These are phyloP conservation scores for Dicerorhinus sumatrensis DNA, from an alignment of 2,113 vertebrate species.

Conservation along the genomic window DNA sequence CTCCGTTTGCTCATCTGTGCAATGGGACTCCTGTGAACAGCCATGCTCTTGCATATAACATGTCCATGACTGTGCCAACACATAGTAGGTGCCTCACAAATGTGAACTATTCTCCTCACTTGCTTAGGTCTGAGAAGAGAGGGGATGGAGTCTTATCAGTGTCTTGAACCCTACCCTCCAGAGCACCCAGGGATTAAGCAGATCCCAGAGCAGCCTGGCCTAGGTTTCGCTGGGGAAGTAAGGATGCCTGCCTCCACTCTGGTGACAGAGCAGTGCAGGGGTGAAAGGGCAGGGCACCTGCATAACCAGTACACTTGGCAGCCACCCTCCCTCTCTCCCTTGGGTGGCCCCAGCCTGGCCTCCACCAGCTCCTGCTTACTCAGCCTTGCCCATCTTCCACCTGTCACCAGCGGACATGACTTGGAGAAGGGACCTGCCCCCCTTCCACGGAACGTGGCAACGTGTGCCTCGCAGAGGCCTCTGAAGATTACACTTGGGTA, in stretches of 20 bases:
- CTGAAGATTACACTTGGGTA: neutral
- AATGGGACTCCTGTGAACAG: neutral
- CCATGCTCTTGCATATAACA: neutral
- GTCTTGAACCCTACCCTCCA: neutral
- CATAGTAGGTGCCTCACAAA: neutral
- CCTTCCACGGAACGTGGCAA: neutral
- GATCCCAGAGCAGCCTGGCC: neutral
- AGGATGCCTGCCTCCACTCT: neutral
- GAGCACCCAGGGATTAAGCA: neutral
- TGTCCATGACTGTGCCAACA: neutral
- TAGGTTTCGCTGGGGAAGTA: neutral
- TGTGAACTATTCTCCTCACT: neutral
- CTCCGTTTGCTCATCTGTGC: neutral
- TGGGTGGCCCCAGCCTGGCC: neutral
- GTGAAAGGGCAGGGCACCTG: neutral
- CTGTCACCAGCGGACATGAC: neutral
- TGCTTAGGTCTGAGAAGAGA: neutral
- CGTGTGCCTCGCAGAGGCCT: neutral
- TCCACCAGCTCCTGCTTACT: neutral
- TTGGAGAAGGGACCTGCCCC: neutral
- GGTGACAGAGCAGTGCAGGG: neutral
- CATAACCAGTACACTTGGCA: rapidly evolving
- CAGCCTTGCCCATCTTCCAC: neutral
- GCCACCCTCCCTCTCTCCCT: neutral
- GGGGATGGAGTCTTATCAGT: neutral